Evolutionary conservation across 2,888 invertebrate genomes (phyloP).

Genomic region (Odontomyia ornata): DNA sequence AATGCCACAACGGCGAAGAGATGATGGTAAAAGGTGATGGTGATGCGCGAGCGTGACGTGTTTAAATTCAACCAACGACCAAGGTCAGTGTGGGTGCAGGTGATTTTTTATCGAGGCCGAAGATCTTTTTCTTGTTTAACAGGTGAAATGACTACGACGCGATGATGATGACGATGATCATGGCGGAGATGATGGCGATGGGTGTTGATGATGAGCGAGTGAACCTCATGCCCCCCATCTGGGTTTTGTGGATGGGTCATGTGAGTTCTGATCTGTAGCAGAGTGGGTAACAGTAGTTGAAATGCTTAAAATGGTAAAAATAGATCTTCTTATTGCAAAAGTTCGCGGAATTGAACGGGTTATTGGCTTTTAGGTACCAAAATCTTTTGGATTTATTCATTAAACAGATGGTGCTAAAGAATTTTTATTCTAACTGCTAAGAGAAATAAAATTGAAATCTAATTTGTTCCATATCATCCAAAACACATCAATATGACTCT

Average conservation of each 20-base stretch:
- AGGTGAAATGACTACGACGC: conserved; percentile 48
- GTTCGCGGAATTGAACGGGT: too few species aligned
- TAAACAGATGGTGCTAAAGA: too few species aligned
- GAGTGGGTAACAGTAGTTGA: neutral
- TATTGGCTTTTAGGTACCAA: too few species aligned
- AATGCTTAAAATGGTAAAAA: too few species aligned
- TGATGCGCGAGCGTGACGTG: conserved; percentile 32
- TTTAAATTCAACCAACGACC: conserved; percentile 45
- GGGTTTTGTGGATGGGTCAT: neutral
- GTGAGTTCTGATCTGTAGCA: neutral
- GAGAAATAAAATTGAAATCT: too few species aligned
- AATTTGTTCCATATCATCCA: too few species aligned
- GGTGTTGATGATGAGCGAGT: neutral
- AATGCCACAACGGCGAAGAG: neutral
- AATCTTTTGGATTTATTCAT: too few species aligned
- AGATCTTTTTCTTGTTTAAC: conserved; percentile 47
- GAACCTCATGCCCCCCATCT: neutral
- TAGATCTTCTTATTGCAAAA: too few species aligned
- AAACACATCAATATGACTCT: too few species aligned
- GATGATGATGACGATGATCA: neutral
- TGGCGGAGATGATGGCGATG: neutral
- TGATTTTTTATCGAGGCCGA: conserved; percentile 48
- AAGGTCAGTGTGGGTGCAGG: conserved; percentile 48
- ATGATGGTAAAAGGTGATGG: neutral
- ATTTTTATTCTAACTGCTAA: too few species aligned